Evolutionary conservation across 1,140 invertebrate species (phyloP), one percentile per base, ranked within the genome.

Genomic region (Pseudoatta argentina): DNA sequence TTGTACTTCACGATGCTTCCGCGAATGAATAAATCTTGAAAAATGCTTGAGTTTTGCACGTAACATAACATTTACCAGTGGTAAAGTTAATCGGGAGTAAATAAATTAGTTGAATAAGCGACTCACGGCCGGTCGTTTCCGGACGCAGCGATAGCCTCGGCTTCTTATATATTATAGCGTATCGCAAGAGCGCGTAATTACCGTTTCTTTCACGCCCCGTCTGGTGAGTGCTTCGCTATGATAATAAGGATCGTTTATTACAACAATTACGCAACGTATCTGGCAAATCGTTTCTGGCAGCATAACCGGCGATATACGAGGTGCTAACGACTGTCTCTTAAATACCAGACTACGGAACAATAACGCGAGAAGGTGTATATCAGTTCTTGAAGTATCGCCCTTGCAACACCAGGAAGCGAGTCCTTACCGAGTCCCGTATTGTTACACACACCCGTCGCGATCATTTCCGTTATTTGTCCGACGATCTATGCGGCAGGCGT

Each of bases 201-300:
- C 66, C 27, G 57, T n/a, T 77, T 75, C 59, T 77, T 64, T 77
- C 72, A 69, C 34, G 79, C 34, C 48, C 30, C 27, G 86, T 55
- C 66, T 77, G 59, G 72, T 76, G 61, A 72, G 87, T 59, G 67
- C 48, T 57, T 78, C 39, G n/a, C 87, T 88, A 86, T 77, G 71
- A 85, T 73, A 89, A 89, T 88, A 78, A 88, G 76, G 66, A 86
- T 67, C 71, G 78, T 67, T 85, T 75, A 78, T 89, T 88, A 88
- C 53, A 63, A 88, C 72, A 85, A 85, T 89, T 88, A 89, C 51
- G 79, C 30, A 64, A 88, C 71, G 63, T 73, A 88, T 88, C 79
- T 78, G 76, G 75, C 73, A 73, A 72, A 59, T 73, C 69, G 69
- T 73, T 73, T 73, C 79, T 39, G 34, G 39, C 21, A 55, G 12